Percentiles rank a stretch among this genome's conserved stretches.
Conservation (phyloP, 1,140 invertebrate genomes). For the Nylanderia fulva region DNA sequence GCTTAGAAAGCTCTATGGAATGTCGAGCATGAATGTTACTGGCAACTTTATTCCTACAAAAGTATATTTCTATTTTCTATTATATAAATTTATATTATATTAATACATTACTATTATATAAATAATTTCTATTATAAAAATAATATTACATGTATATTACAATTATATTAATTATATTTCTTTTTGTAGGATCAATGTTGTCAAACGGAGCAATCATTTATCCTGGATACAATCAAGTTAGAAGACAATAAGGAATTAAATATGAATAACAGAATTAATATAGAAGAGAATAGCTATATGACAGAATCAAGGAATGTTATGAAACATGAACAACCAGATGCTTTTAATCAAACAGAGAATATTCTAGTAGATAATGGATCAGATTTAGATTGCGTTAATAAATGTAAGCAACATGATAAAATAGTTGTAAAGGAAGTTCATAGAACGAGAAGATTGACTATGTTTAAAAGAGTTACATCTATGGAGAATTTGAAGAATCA, state of each 20-base stretch:
- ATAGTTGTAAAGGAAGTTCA: slow-evolving; percentile 63
- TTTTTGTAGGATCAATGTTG: slow-evolving; percentile 72
- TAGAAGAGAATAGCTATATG: not conserved
- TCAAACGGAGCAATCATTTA: slow-evolving; percentile 70
- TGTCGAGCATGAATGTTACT: slow-evolving; percentile 26
- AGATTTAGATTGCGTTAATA: slow-evolving; percentile 32
- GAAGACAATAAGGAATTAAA: slow-evolving; percentile 1
- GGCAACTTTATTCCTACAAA: slow-evolving; percentile 5
- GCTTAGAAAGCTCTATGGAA: slow-evolving; percentile 75
- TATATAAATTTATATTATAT: not conserved
- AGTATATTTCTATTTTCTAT: slow-evolving; percentile 30
- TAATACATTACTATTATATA: not conserved
- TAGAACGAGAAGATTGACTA: slow-evolving; percentile 72
- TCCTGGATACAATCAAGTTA: slow-evolving; percentile 27
- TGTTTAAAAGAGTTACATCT: slow-evolving; percentile 80
- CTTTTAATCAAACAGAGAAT: slow-evolving; percentile 17
- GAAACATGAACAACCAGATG: not conserved
- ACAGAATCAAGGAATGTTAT: not conserved
- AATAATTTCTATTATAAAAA: not conserved
- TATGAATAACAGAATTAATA: not conserved
- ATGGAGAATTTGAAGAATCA: slow-evolving; percentile 79
- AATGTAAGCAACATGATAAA: slow-evolving; percentile 62
- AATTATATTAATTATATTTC: not conserved
- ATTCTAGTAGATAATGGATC: not conserved
- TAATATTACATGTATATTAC: not conserved